Evolutionary conservation across 2,113 vertebrate species (phyloP).

Genomic region (Grammomys dolichurus): DNA sequence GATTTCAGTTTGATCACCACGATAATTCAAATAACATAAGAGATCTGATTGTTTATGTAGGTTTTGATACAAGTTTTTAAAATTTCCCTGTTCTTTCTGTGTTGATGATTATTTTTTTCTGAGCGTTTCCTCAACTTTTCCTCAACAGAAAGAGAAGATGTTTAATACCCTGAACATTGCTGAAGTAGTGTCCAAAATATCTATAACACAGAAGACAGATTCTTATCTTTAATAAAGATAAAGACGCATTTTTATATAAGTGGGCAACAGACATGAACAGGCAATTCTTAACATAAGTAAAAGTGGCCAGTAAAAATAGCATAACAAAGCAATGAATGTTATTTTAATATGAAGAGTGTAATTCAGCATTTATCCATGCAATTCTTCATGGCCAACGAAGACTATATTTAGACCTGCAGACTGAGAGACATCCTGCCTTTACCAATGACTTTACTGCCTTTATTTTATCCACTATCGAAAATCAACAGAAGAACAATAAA

Average conservation of each 20-base stretch:
- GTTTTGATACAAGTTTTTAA: slow-evolving; percentile 3
- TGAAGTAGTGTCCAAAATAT: slow-evolving; percentile 22
- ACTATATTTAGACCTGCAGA: background rate
- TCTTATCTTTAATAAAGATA: slow-evolving; percentile 48
- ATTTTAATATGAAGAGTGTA: slow-evolving; percentile 50
- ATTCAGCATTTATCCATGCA: background rate
- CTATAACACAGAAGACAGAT: background rate
- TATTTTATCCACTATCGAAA: slow-evolving; percentile 21
- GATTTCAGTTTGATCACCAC: background rate
- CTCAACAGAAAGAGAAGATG: slow-evolving; percentile 34
- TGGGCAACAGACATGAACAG: background rate
- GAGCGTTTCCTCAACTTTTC: background rate
- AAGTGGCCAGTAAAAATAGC: background rate
- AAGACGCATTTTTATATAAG: background rate
- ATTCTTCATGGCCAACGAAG: background rate
- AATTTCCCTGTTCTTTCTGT: background rate
- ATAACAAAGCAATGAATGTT: background rate
- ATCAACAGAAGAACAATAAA: background rate
- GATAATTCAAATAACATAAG: slow-evolving; percentile 46
- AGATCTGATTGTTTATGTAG: background rate
- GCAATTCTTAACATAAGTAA: background rate
- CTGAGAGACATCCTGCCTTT: slow-evolving; percentile 24
- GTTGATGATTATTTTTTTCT: slow-evolving; percentile 54
- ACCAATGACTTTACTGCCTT: slow-evolving; percentile 1
- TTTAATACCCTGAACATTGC: background rate